Evolutionary conservation across 2,888 invertebrate species (phyloP), one percentile per base, ranked within the genome.

Genomic region (Nomada fucata): DNA sequence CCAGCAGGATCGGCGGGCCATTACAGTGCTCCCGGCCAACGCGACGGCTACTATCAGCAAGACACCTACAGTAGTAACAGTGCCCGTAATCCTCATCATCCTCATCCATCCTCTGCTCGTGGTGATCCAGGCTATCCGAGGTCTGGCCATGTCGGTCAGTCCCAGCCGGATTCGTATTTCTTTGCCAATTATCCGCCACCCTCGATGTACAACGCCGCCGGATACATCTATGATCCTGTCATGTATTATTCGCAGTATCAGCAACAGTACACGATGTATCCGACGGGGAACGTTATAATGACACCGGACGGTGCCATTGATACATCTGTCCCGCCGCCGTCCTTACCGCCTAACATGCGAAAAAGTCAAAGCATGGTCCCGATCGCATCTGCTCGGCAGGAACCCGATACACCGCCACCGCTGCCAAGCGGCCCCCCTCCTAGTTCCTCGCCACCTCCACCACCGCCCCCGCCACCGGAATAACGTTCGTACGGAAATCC

Each of bases 351-450:
- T 15, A 84, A 81, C 68, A 71, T 84, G 20, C 78, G 83, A 47
- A 84, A 82, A 15, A 80, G 53, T 70, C 83, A 76, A 71, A 84
- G 64, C 55, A 70, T 52, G 53, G 73, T 72, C 9, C 76, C 60
- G 7, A 74, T 26, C 50, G 59, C 63, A 61, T 79, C 70, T 53
- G 69, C 72, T 67, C 83, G 76, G 72, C 88, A 81, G 65, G 76
- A 85, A 18, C 10, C 79, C 15, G 69, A 82, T 60, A 92, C 91
- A 67, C 94, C 94, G 68, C 95, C 95, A 0, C 95, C 95, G 55
- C 93, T 95, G 85, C 96, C 95, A 5, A 93, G 94, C 73, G 95
- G 95, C 87, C 96, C 96, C 13, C 96, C 96, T 50, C 96, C 96
- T 1, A 94, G 94, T 60, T 94, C 94, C 70, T 95, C 96, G 10